Evolutionary conservation across 2,113 vertebrate genomes (phyloP).

Genomic region (Gambusia holbrooki): DNA sequence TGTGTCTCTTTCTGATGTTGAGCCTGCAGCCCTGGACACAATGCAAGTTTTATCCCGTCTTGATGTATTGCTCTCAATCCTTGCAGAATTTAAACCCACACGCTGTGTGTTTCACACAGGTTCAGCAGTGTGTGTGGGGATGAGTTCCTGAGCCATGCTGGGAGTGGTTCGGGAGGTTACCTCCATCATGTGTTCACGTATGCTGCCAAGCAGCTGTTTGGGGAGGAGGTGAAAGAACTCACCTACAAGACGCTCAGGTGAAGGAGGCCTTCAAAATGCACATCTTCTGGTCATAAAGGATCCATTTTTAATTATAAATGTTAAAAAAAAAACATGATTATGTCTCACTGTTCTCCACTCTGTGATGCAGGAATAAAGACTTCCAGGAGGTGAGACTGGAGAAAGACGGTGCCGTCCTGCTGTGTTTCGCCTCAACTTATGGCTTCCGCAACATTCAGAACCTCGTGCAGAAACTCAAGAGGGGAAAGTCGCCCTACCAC

Average conservation of each 20-base stretch:
- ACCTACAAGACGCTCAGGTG: conserved; percentile 90
- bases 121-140: conserved; percentile 68
- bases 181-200: conserved; percentile 90
- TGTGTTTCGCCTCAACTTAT: conserved; percentile 88
- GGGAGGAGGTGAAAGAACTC: conserved; percentile 85
- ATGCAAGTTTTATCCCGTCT: conserved; percentile 76
- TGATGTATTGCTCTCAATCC: background rate
- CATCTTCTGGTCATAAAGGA: no score
- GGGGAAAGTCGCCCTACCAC: conserved; percentile 90
- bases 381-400: conserved; percentile 95
- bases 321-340: no score
- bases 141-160: conserved; percentile 82
- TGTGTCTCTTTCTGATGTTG: conserved; percentile 82
- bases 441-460: conserved; percentile 99
- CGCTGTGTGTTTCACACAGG: conserved; percentile 63
- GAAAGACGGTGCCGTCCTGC: conserved; percentile 83
- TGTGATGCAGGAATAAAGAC: conserved; percentile 89
- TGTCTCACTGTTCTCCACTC: background rate
- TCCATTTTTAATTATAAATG: no score
- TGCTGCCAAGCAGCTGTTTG: conserved; percentile 89
- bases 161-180: conserved; percentile 92
- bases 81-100: background rate
- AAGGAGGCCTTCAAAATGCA: conserved; percentile 39
- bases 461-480: conserved; percentile 92
- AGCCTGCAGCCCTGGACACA: conserved; percentile 81